Evolutionary conservation across 1,140 invertebrate genomes (phyloP), one percentile per base, ranked within the genome.

Genomic region (Fopius arisanus): DNA sequence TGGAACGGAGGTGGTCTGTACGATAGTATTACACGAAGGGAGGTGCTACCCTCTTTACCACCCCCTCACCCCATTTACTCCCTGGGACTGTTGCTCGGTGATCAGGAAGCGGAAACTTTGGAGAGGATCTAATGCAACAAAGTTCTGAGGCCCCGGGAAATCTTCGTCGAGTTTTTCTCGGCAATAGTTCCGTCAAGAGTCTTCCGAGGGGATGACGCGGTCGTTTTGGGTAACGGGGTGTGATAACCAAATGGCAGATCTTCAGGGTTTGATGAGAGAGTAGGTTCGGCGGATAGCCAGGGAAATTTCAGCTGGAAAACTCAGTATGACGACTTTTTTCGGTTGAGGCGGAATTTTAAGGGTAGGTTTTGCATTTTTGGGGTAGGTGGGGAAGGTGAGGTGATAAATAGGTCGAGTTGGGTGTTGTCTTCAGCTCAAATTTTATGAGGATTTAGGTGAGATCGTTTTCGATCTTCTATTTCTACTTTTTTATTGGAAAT

Each of bases 251-350:
- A 48, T 48, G 43, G 43, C 16, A n/a, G 43, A 19, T 48, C 16
- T 48, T 48, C 5, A 48, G 33, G 9, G 14, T 48, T n/a, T 48
- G n/a, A 48, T 48, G 43, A 19, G 16, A 19, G 14, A 19, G 16
- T 48, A n/a, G 77, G 77, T 81, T 75, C 74, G 67, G 76, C 77
- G 78, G 76, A 74, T 78, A 79, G 77, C 80, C 16, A 19, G 16
- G 43, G n/a, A 48, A 48, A 48, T 14, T 48, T 48, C 14, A 48
- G 3, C 1, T 12, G 76, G 33, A 48, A 19, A 48, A 48, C 43
- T 37, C 33, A 37, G 14, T 48, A 48, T 48, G 14, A 19, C 43
- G 43, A 48, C 16, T n/a, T 48, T 19, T n/a, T 48, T n/a, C n/a
- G n/a, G n/a, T n/a, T n/a, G 16, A 19, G 43, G 6, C 14, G 2